Percentiles rank a stretch among this genome's conserved stretches.
These are phyloP conservation scores for Neotragus pygmaeus DNA, from an alignment of 2,113 vertebrate genomes.

Conservation along the genomic window DNA sequence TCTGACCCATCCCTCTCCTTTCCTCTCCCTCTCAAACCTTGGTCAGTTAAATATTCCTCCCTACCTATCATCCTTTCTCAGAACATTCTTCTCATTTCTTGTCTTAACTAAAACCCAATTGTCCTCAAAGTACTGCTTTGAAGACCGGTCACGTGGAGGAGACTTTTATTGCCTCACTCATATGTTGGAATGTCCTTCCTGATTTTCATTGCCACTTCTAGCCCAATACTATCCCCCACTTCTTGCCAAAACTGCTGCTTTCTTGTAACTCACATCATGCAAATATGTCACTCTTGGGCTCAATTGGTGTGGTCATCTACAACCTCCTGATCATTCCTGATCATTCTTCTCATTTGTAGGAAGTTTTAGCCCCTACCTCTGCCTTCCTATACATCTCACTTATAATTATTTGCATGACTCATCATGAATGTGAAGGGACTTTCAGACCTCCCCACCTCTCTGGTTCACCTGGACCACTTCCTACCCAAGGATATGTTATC, in stretches of 20 bases:
- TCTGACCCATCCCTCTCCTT: not conserved
- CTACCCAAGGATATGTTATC: not conserved
- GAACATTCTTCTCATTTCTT: not conserved
- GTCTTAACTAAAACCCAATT: not conserved
- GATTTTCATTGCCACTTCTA: not conserved
- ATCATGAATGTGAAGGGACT: not conserved
- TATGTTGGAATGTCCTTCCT: not conserved
- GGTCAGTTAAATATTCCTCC: not conserved
- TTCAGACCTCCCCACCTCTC: not conserved
- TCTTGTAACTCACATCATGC: not conserved
- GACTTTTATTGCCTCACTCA: not conserved
- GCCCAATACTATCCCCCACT: not conserved
- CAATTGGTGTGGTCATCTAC: not conserved
- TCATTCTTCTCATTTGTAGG: not conserved
- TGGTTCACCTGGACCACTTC: not conserved
- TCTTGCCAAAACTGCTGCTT: not conserved
- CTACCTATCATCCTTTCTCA: not conserved
- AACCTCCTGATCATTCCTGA: not conserved
- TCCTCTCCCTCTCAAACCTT: not conserved
- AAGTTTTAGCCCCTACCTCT: not conserved
- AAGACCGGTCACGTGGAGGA: not conserved
- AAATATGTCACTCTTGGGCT: not conserved
- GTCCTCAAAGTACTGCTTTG: not conserved
- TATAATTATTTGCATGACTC: not conserved
- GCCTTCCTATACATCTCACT: not conserved